Conservation (phyloP, 2,113 vertebrate species). For the Toxostoma redivivum region DNA sequence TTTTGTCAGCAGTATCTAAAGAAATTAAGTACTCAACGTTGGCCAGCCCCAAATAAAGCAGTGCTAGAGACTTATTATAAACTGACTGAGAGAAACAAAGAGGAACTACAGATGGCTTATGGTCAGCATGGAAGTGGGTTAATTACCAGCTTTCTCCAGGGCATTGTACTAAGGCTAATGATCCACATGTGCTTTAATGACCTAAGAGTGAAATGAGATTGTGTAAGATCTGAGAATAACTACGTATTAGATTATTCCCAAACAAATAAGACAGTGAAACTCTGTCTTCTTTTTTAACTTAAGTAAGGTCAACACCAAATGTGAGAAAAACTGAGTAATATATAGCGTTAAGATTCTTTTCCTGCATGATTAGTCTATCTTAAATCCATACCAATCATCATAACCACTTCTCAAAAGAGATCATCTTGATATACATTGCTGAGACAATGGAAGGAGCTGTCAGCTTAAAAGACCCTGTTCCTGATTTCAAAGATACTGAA, state of each 20-base stretch:
- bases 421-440: not conserved
- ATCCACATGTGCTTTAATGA: not conserved
- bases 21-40: not conserved
- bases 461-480: not conserved
- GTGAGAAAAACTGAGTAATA: not conserved
- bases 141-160: not conserved
- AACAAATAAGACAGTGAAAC: not conserved
- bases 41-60: not conserved
- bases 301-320: not conserved
- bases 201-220: not conserved
- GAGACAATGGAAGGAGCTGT: not conserved
- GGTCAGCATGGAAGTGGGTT: not conserved
- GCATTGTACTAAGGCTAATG: not conserved
- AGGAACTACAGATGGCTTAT: not conserved
- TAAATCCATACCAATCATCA: not conserved
- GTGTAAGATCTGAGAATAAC: not conserved
- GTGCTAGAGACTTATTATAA: not conserved
- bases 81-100: not conserved
- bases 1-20: not conserved
- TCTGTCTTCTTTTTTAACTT: not conserved
- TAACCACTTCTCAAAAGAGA: not conserved
- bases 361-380: not conserved
- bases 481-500: not conserved
- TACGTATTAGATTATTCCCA: not conserved
- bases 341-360: not conserved